Percentiles rank a stretch among this genome's conserved stretches.
Conservation (phyloP, 2,888 invertebrate genomes). For the Serrognathus titanus region DNA sequence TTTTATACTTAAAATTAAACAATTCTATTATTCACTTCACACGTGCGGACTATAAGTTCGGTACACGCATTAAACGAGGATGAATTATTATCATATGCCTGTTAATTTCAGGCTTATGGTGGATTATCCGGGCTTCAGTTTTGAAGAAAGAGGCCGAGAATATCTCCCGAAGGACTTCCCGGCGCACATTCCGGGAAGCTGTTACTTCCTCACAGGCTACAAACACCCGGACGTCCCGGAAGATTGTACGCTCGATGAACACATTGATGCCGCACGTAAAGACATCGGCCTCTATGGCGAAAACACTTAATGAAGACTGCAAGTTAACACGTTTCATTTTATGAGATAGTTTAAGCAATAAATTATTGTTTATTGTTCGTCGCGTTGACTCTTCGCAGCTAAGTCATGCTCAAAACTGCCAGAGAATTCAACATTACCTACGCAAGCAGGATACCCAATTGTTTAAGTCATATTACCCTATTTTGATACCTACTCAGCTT, state of each 20-base stretch:
- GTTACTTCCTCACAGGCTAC: slow-evolving; percentile 81
- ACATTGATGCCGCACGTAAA: slow-evolving; percentile 64
- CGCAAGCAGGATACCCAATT: too few species aligned
- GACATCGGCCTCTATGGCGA: slow-evolving; percentile 57
- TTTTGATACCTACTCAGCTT: too few species aligned
- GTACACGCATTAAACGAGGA: too few species aligned
- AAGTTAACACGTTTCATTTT: not conserved
- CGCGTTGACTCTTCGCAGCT: not conserved
- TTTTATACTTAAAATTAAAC: too few species aligned
- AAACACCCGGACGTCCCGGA: slow-evolving; percentile 65
- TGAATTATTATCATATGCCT: slow-evolving; percentile 1
- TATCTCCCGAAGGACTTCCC: slow-evolving; percentile 85
- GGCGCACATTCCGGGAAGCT: slow-evolving; percentile 72
- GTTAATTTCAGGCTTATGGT: slow-evolving; percentile 64
- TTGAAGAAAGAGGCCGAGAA: slow-evolving; percentile 71
- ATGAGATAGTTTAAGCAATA: slow-evolving; percentile 2
- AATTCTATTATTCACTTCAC: too few species aligned
- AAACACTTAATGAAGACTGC: slow-evolving; percentile 22
- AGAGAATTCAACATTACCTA: not conserved
- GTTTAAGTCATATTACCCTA: too few species aligned
- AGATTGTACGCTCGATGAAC: slow-evolving; percentile 60
- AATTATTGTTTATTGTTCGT: not conserved
- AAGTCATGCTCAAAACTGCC: too few species aligned
- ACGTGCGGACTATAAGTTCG: too few species aligned
- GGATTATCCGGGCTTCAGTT: slow-evolving; percentile 71